These are phyloP conservation scores for Trichomalopsis sarcophagae DNA, from an alignment of 1,140 invertebrate genomes.

Conservation along the genomic window DNA sequence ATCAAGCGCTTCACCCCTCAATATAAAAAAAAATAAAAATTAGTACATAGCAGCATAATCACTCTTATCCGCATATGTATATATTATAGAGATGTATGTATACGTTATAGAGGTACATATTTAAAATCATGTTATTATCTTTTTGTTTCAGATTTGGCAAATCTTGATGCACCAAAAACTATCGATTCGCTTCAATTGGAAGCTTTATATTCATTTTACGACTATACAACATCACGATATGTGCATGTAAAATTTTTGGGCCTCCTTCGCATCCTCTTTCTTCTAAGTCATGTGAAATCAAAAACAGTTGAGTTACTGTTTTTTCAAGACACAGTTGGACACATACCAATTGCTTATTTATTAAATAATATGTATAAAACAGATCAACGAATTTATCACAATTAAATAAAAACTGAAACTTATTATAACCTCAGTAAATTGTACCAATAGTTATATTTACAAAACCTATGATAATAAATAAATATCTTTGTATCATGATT, in stretches of 20 bases:
- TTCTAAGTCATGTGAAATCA: background rate
- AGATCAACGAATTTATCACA: background rate
- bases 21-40: no score
- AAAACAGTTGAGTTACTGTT: background rate
- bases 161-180: background rate
- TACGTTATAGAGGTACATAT: no score
- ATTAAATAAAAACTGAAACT: background rate
- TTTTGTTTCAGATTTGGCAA: background rate
- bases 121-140: background rate
- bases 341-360: background rate
- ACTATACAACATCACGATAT: background rate
- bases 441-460: no score
- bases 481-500: no score
- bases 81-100: no score
- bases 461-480: no score
- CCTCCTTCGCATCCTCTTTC: background rate
- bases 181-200: background rate
- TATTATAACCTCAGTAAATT: no score
- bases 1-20: no score
- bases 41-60: no score
- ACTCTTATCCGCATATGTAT: no score
- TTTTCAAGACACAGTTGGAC: background rate
- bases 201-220: background rate
- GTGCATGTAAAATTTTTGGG: background rate
- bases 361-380: conserved; percentile 5